Conservation (phyloP, 1,140 invertebrate species). For the Philaenus spumarius region DNA sequence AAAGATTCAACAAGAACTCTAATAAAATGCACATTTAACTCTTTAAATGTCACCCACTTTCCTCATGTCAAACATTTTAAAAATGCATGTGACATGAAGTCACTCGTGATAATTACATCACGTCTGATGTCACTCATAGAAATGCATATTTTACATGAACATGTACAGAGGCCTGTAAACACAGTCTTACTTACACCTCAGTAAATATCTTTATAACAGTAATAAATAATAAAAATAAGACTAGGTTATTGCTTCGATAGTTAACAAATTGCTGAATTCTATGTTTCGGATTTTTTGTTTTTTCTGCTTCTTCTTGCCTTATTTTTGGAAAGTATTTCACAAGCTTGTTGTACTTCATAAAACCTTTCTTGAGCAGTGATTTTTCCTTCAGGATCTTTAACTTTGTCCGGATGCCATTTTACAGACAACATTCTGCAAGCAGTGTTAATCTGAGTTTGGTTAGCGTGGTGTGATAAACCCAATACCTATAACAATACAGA, state of each 20-base stretch:
- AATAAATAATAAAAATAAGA: not conserved
- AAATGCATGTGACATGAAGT: no score
- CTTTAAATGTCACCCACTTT: no score
- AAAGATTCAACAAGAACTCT: no score
- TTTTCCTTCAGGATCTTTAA: conserved; percentile 58
- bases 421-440: conserved; percentile 73
- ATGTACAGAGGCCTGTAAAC: no score
- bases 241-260: no score
- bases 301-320: conserved; percentile 62
- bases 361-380: conserved; percentile 74
- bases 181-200: no score
- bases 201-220: no score
- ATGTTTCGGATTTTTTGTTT: conserved; percentile 52
- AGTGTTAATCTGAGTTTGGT: conserved; percentile 77
- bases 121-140: no score
- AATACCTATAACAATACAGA: conserved; percentile 52
- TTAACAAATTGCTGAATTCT: not conserved
- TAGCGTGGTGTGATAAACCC: conserved; percentile 62
- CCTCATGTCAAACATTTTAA: no score
- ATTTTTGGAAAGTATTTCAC: conserved; percentile 79
- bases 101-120: no score
- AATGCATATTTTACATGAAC: no score
- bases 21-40: no score
- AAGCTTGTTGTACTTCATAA: conserved; percentile 90
- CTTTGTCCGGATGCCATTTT: conserved; percentile 90